These are phyloP conservation scores for Pseudomyrmex dendroicus DNA, from an alignment of 1,140 invertebrate species.

Conservation along the genomic window DNA sequence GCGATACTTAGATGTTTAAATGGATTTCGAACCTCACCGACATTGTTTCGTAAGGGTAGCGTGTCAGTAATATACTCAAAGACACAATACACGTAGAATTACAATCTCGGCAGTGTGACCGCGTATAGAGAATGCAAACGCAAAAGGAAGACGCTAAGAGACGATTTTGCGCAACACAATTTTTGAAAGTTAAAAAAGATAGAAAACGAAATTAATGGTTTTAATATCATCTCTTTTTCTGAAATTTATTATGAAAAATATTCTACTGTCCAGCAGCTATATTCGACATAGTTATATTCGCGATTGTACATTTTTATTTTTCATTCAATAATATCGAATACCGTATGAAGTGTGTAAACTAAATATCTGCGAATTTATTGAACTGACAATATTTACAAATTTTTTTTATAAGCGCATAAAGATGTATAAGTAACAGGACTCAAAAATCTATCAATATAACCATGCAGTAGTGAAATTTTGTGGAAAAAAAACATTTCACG, in stretches of 20 bases:
- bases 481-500: conserved; percentile 16
- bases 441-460: not conserved
- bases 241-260: conserved; percentile 19
- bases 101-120: conserved; percentile 55
- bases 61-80: too few species aligned
- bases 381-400: conserved; percentile 23
- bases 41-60: too few species aligned
- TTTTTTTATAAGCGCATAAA: not conserved
- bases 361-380: not conserved
- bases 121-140: conserved; percentile 37
- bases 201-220: conserved; percentile 29
- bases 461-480: not conserved
- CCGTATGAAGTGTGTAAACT: not conserved
- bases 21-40: too few species aligned
- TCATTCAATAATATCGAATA: not conserved
- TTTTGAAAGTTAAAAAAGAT: conserved; percentile 19
- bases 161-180: conserved; percentile 1
- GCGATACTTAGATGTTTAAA: too few species aligned
- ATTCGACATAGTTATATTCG: conserved; percentile 14
- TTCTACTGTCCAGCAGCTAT: conserved; percentile 62
- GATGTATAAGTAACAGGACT: conserved; percentile 10
- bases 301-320: conserved; percentile 6
- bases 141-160: conserved; percentile 41
- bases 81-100: not conserved
- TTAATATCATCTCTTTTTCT: not conserved